These are phyloP conservation scores for Dolomedes plantarius DNA, from an alignment of 2,888 invertebrate species.

Conservation along the genomic window DNA sequence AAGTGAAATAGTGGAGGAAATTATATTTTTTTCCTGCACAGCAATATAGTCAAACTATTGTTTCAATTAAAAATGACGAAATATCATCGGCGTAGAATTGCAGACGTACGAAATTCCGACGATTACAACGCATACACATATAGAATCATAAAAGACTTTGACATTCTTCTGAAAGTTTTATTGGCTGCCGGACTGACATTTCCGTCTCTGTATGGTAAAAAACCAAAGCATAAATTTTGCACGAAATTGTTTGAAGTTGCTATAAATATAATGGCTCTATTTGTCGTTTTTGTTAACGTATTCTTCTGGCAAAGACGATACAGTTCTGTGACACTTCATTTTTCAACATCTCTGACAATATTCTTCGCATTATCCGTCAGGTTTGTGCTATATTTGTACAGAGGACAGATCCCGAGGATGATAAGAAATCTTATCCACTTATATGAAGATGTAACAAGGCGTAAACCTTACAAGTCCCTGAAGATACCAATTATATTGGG, in stretches of 20 bases:
- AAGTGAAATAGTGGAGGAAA: no score
- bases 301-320: constrained; percentile 61
- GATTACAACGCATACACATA: background rate
- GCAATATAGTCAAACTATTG: no score
- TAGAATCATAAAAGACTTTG: constrained; percentile 30
- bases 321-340: constrained; percentile 42
- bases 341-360: constrained; percentile 46
- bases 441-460: constrained; percentile 38
- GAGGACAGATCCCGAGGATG: constrained; percentile 37
- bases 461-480: constrained; percentile 30
- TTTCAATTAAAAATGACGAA: background rate
- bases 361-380: constrained; percentile 43
- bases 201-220: constrained; percentile 27
- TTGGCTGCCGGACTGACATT: constrained; percentile 40
- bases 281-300: constrained; percentile 42
- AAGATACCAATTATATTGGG: constrained; percentile 15
- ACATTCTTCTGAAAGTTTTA: constrained; percentile 42
- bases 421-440: constrained; percentile 30
- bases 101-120: constrained; percentile 23
- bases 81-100: constrained; percentile 13
- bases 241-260: constrained; percentile 31
- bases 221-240: constrained; percentile 22
- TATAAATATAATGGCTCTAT: constrained; percentile 23
- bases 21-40: no score
- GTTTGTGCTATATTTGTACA: constrained; percentile 27